Evolutionary conservation across 2,888 invertebrate species (phyloP).

Genomic region (Mayetiola destructor): DNA sequence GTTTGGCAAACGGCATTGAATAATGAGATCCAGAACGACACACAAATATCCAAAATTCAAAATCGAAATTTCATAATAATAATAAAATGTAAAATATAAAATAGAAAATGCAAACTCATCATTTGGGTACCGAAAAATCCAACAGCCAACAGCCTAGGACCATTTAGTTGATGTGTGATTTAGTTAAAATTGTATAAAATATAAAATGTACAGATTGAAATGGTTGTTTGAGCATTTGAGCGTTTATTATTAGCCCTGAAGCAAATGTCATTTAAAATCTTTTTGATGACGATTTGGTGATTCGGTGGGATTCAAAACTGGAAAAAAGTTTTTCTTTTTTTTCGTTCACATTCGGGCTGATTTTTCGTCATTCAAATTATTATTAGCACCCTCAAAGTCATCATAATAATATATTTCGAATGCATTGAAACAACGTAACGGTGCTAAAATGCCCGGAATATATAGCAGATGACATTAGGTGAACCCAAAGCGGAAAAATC

Average conservation of each 20-base stretch:
- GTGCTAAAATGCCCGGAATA: too few relatives aligned
- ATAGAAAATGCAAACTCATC: slow-evolving; percentile 13
- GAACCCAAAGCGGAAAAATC: neutral
- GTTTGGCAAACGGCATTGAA: too few relatives aligned
- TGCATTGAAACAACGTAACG: too few relatives aligned
- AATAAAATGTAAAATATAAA: slow-evolving; percentile 6
- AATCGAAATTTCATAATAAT: too few relatives aligned
- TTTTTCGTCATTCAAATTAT: too few relatives aligned
- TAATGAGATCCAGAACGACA: too few relatives aligned
- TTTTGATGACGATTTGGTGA: slow-evolving; percentile 10
- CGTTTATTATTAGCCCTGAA: slow-evolving; percentile 5
- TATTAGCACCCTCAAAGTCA: slow-evolving; percentile 11
- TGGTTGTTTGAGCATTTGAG: neutral
- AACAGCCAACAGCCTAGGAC: neutral
- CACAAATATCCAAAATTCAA: neutral
- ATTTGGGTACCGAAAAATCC: neutral
- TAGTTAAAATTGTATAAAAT: neutral
- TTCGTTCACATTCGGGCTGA: too few relatives aligned
- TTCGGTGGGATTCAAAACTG: too few relatives aligned
- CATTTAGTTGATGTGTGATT: neutral
- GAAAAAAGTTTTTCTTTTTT: neutral
- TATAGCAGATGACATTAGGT: too few relatives aligned
- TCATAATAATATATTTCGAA: too few relatives aligned
- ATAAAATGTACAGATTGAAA: neutral
- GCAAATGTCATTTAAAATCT: slow-evolving; percentile 10